Evolutionary conservation across 1,140 invertebrate species (phyloP).

Genomic region (Pseudomyrmex pallidus): DNA sequence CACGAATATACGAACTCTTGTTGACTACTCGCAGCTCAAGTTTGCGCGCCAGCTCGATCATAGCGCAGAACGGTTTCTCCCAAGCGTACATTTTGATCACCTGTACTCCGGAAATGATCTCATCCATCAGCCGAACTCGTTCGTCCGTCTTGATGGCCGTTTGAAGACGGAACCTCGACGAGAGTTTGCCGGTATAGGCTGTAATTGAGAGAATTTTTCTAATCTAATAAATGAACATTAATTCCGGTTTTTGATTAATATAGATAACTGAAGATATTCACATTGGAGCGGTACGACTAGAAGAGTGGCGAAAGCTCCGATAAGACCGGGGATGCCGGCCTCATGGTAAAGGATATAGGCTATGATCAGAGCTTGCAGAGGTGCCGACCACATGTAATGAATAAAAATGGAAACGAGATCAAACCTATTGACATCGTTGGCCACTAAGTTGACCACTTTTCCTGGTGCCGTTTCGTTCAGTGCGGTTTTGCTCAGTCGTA

Average conservation of each 20-base stretch:
- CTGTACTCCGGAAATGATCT: conserved; percentile 89
- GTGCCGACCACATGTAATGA: conserved; percentile 89
- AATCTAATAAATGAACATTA: neutral
- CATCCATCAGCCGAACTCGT: conserved; percentile 91
- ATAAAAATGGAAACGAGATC: conserved; percentile 87
- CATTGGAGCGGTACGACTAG: conserved; percentile 91
- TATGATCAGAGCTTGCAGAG: conserved; percentile 87
- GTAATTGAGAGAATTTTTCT: conserved; percentile 61
- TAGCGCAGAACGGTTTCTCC: conserved; percentile 89
- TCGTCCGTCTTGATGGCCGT: conserved; percentile 91
- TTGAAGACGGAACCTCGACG: conserved; percentile 87
- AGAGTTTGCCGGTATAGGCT: conserved; percentile 89
- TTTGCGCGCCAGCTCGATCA: conserved; percentile 87
- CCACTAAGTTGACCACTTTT: conserved; percentile 93
- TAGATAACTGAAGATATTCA: conserved; percentile 72
- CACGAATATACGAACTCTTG: conserved; percentile 89
- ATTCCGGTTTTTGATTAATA: neutral
- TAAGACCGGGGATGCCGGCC: conserved; percentile 88
- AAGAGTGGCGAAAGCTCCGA: conserved; percentile 89
- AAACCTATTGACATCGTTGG: conserved; percentile 91
- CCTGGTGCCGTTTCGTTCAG: conserved; percentile 92
- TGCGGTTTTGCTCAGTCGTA: conserved; percentile 88
- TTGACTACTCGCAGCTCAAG: conserved; percentile 87
- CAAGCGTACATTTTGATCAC: conserved; percentile 94
- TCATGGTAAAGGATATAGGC: conserved; percentile 88